A percentile compares a stretch with the other conserved stretches of the same genome.
Evolutionary conservation across 2,888 invertebrate genomes (phyloP).

Genomic region (Geophilus truncorum): DNA sequence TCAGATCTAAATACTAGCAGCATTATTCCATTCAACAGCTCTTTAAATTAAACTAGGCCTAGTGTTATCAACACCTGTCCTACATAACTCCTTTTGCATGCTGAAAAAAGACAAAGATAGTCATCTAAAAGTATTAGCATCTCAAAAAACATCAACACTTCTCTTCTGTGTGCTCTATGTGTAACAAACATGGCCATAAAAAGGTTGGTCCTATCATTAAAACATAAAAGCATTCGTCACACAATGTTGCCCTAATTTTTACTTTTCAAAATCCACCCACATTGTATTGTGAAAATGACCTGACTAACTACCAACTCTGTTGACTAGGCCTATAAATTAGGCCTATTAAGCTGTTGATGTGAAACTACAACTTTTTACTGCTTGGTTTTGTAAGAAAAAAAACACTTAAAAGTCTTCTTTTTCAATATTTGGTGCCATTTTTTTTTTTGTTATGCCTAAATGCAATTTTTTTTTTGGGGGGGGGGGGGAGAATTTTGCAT

Average conservation of each 20-base stretch:
- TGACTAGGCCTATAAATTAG: too few species aligned
- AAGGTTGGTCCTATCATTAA: not conserved
- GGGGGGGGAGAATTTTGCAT: too few species aligned
- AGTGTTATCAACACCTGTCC: constrained; percentile 1
- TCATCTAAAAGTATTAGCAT: not conserved
- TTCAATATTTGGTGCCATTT: too few species aligned
- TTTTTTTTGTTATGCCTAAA: too few species aligned
- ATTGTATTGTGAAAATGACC: constrained; percentile 10
- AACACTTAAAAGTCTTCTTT: too few species aligned
- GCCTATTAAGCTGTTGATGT: too few species aligned
- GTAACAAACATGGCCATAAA: not conserved
- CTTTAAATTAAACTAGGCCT: constrained; percentile 7
- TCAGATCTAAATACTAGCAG: not conserved
- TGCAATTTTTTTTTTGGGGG: too few species aligned
- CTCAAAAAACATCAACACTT: too few species aligned
- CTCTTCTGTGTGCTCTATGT: too few species aligned
- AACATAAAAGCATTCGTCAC: not conserved
- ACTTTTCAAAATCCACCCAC: not conserved
- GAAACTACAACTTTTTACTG: too few species aligned
- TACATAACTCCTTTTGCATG: not conserved
- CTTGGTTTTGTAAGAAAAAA: too few species aligned
- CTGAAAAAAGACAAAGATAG: not conserved
- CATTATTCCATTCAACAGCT: not conserved
- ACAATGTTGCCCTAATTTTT: not conserved
- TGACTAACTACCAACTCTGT: not conserved